Base-by-base conservation (phyloP, 2,888 invertebrate genomes). In the Mythimna pallens region DNA sequence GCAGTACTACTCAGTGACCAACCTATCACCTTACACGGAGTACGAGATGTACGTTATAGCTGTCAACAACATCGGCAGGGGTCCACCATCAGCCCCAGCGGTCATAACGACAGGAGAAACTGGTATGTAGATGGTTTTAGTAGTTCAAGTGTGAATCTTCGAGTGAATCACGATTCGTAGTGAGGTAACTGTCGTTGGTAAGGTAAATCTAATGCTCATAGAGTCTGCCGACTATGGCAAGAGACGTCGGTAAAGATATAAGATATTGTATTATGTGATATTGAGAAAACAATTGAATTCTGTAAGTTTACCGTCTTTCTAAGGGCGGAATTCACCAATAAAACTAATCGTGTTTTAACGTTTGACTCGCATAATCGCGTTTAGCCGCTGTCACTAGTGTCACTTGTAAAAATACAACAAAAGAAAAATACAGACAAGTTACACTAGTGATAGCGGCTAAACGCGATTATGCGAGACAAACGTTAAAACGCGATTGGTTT, bases 1-100 rank as follows among this genome's bases (percentile, higher is more conserved):
- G 62, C 98, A 98, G 97, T 99, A 98, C 95, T 99, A 99, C 95
- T 98, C 98, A 57, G 98, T 99, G 70, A 97, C 98, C 72, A 98
- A 98, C 86, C 97, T 99, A 77, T 98, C 98, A 81, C 99, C 99
- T 0, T 99, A 99, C 95, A 99, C 99, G 8, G 98, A 98, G 93
- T 99, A 99, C 95, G 99, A 99, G 94, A 98, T 99, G 97, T 98
- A 98, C 93, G 99, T 99, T 84, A 98, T 99, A 86, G 99, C 99
- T 36, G 99, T 99, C 69, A 99, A 99, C 97, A 98, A 98, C 93
- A 98, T 99, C 84, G 99, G 99, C 59, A 97, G 99, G 78, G 99
- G 99, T 54, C 98, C 98, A 54, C 98, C 99, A 4, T 99, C 99
- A 82, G 96, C 97, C 34, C 98, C 99, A 0, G 98, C 98, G 61